Evolutionary conservation across 2,888 invertebrate species (phyloP).

Genomic region (Athalia circularis): DNA sequence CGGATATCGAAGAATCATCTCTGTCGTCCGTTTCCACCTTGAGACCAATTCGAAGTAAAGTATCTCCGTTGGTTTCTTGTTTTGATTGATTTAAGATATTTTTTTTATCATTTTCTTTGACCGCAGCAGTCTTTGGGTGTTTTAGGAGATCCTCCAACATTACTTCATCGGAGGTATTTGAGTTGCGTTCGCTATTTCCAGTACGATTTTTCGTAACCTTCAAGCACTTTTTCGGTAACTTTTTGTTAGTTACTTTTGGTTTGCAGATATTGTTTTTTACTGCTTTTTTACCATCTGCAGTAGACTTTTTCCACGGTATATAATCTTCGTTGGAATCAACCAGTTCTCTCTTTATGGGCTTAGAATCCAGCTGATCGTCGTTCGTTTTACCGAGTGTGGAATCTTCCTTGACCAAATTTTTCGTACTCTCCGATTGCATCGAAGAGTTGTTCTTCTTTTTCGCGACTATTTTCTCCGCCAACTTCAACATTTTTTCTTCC

Average conservation of each 20-base stretch:
- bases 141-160: constrained; percentile 62
- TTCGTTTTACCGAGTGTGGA: constrained; percentile 25
- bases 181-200: constrained; percentile 53
- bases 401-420: constrained; percentile 57
- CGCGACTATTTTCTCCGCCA: constrained; percentile 62
- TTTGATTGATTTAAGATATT: constrained; percentile 48
- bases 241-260: constrained; percentile 59
- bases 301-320: constrained; percentile 46
- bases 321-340: constrained; percentile 63
- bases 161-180: constrained; percentile 57
- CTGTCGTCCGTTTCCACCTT: constrained; percentile 60
- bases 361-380: constrained; percentile 52
- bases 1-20: constrained; percentile 50
- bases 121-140: constrained; percentile 59
- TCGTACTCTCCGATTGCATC: constrained; percentile 61
- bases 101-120: constrained; percentile 8
- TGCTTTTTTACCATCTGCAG: constrained; percentile 53
- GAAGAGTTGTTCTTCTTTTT: constrained; percentile 56
- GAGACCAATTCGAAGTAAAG: constrained; percentile 58
- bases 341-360: constrained; percentile 66
- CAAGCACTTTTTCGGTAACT: constrained; percentile 58
- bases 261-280: constrained; percentile 48
- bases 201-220: constrained; percentile 58
- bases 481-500: constrained; percentile 64
- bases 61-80: constrained; percentile 56